Base-by-base conservation (phyloP, 2,888 invertebrate genomes). In the Zygothrica quintamaculata region DNA sequence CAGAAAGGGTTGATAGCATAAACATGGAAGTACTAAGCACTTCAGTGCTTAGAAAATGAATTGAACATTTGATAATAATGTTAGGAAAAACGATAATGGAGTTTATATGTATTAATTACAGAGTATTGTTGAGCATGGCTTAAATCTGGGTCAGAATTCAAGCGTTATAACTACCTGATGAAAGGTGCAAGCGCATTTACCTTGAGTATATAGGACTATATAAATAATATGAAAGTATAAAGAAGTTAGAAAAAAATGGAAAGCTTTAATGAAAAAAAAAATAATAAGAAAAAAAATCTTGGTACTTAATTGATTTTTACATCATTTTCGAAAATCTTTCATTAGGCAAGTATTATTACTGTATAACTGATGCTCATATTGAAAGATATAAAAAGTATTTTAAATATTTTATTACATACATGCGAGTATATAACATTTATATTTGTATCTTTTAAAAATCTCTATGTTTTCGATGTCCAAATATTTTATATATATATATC, bases 381-480 rank as follows among this genome's bases (percentile, higher is more conserved):
- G 58, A 39, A 52, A 59, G 62, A 57, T 40, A 68, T 56, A 73
- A 61, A 56, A 57, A 46, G 57, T 84, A 52, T 65, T 80, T 79
- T 70, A 72, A 72, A 65, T 71, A 82, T 65, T 76, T 82, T 64
- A 73, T 79, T 68, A 64, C 51, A 58, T 68, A 85, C 58, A 55
- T 51, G 5, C n/a, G n/a, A 56, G 51, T 56, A 67, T 56, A 66
- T 65, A 69, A 55, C 25, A 39, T 57, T 40, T 40, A 65, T 61
- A 82, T 82, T 74, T 84, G 67, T 80, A 80, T 77, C 84, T 86
- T 86, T 72, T 84, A 58, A 71, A 84, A 74, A 84, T 81, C 80
- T 81, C 59, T 81, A 84, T 81, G 80, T 81, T 87, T 81, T 81
- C 58, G 66, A 81, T 81, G 87, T 87, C 78, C 68, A 86, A n/a